Evolutionary conservation across 2,888 invertebrate genomes (phyloP).

Genomic region (Alsophila aescularia): DNA sequence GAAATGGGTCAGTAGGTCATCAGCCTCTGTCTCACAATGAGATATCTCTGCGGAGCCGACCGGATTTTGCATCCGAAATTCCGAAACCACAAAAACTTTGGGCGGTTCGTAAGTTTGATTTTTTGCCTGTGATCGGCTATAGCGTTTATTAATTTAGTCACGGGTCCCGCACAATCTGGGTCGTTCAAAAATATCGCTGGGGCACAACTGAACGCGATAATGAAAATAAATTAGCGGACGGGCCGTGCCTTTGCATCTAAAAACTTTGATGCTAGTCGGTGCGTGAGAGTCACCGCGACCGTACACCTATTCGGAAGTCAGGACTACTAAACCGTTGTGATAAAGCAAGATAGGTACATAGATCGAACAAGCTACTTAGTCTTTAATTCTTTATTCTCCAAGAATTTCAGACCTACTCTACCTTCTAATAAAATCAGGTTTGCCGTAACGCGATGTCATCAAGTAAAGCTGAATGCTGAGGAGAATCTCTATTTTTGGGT

Average conservation of each 20-base stretch:
- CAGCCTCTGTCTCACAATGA: conserved; percentile 75
- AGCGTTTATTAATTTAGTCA: conserved; percentile 56
- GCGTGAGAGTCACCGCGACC: conserved; percentile 28
- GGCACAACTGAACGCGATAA: conserved; percentile 60
- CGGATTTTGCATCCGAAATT: conserved; percentile 65
- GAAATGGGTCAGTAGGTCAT: conserved; percentile 78
- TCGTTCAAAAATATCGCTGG: conserved; percentile 54
- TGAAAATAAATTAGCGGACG: conserved; percentile 66
- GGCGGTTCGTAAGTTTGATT: conserved; percentile 15
- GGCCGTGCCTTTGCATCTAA: conserved; percentile 62
- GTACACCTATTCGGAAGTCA: background rate
- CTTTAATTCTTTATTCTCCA: background rate
- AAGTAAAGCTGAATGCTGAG: conserved; percentile 70
- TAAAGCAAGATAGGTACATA: background rate
- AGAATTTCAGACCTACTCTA: no score
- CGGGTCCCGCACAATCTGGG: conserved; percentile 45
- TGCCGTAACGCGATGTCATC: conserved; percentile 58
- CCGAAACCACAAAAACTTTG: conserved; percentile 33
- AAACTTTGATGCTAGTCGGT: conserved; percentile 52
- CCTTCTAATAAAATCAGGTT: background rate
- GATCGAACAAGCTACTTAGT: background rate
- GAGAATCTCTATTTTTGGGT: conserved; percentile 63
- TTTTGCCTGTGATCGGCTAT: conserved; percentile 3
- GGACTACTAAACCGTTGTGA: no score
- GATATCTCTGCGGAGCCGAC: conserved; percentile 73